Conservation (phyloP, 2,113 vertebrate genomes). For the Neotoma lepida region DNA sequence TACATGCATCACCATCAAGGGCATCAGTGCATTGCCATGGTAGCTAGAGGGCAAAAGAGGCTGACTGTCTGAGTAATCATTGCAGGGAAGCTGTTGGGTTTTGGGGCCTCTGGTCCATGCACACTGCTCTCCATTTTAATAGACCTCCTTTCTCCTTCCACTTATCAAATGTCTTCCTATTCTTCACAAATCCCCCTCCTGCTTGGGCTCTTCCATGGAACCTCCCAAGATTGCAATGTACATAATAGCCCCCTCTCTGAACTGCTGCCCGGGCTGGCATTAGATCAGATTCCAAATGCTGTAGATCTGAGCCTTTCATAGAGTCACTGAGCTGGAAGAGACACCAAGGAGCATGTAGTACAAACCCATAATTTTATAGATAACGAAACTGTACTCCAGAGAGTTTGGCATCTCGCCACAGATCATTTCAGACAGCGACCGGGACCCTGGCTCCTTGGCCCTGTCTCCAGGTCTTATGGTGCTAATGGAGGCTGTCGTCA, state of each 20-base stretch:
- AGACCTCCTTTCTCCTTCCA: background rate
- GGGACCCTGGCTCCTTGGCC: constrained; percentile 3
- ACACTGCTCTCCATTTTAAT: background rate
- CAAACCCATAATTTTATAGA: constrained; percentile 58
- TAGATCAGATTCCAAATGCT: constrained; percentile 63
- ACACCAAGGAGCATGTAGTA: background rate
- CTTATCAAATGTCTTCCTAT: constrained; percentile 4
- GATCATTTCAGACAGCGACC: constrained; percentile 49
- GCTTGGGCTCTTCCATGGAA: background rate
- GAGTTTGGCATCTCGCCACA: constrained; percentile 32
- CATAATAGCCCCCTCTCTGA: constrained; percentile 63
- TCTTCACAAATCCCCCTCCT: background rate
- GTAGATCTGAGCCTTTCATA: constrained; percentile 61
- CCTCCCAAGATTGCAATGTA: background rate
- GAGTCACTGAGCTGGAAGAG: constrained; percentile 50
- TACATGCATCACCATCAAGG: background rate
- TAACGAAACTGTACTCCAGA: constrained; percentile 54
- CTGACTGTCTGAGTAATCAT: background rate
- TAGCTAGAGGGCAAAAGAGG: background rate
- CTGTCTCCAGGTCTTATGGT: background rate
- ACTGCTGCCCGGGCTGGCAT: constrained; percentile 69
- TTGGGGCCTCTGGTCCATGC: background rate
- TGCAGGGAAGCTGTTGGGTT: background rate
- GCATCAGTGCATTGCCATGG: background rate
- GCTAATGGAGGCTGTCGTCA: background rate